These are phyloP conservation scores for Platycheirus rosarum DNA, from an alignment of 2,888 invertebrate species.

Conservation along the genomic window DNA sequence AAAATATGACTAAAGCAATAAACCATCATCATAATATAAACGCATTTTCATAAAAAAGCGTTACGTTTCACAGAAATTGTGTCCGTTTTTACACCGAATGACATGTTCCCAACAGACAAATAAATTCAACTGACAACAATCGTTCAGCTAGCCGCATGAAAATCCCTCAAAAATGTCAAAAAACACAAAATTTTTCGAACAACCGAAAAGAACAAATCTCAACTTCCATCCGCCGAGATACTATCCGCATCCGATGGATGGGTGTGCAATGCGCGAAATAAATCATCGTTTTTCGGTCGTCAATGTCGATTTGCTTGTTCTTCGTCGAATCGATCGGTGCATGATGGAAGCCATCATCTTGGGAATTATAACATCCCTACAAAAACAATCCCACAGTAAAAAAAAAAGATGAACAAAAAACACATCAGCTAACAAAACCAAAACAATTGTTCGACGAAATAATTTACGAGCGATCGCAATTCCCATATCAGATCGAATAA, in stretches of 20 bases:
- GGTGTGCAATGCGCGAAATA: constrained; percentile 58
- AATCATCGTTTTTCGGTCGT: constrained; percentile 70
- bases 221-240: neutral
- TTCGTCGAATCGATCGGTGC: no score
- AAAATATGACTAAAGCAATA: constrained; percentile 39
- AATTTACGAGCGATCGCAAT: constrained; percentile 74
- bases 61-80: constrained; percentile 73
- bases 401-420: no score
- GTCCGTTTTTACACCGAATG: constrained; percentile 71
- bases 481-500: constrained; percentile 73
- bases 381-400: constrained; percentile 24
- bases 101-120: constrained; percentile 61
- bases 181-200: constrained; percentile 24
- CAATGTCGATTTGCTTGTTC: constrained; percentile 48
- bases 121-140: constrained; percentile 71
- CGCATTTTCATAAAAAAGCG: constrained; percentile 57
- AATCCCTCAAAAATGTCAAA: constrained; percentile 49
- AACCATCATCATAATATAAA: constrained; percentile 52
- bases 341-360: constrained; percentile 54
- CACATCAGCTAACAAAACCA: constrained; percentile 34
- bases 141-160: constrained; percentile 61
- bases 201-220: constrained; percentile 3
- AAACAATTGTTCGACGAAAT: constrained; percentile 72
- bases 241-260: constrained; percentile 31
- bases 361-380: constrained; percentile 64